A percentile compares a stretch with the other conserved stretches of the same genome.
These are phyloP conservation scores for Drosophila falleni DNA, from an alignment of 2,888 invertebrate species.

Conservation along the genomic window DNA sequence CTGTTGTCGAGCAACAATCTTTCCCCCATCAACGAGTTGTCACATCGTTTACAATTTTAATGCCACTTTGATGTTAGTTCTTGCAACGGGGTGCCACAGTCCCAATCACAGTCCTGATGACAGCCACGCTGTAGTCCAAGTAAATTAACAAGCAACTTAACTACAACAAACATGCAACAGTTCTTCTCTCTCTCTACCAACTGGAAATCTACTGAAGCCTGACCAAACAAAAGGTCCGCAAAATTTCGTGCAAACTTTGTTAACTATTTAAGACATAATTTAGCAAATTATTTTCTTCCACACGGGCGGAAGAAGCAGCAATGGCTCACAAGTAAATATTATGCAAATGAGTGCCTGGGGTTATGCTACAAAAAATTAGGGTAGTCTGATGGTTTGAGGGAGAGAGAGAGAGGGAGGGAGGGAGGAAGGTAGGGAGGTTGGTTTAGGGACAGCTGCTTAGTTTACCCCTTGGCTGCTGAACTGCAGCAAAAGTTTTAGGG, in stretches of 20 bases:
- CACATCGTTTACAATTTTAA: constrained; percentile 55
- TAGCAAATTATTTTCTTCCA: constrained; percentile 79
- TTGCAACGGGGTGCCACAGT: background rate
- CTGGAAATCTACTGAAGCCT: constrained; percentile 24
- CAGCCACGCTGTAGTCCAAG: constrained; percentile 36
- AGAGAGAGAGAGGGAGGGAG: background rate
- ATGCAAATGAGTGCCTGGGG: constrained; percentile 73
- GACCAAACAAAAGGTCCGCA: constrained; percentile 51
- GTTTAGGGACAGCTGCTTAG: constrained; percentile 37
- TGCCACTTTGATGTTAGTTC: constrained; percentile 52
- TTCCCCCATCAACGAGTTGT: constrained; percentile 30
- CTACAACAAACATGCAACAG: constrained; percentile 41
- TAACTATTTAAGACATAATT: constrained; percentile 81
- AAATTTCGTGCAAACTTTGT: constrained; percentile 70
- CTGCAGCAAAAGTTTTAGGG: constrained; percentile 52
- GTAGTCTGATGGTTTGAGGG: background rate
- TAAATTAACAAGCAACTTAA: constrained; percentile 61
- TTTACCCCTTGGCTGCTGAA: constrained; percentile 32
- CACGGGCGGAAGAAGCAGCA: constrained; percentile 23
- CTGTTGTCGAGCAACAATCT: constrained; percentile 4
- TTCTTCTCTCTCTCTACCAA: constrained; percentile 23
- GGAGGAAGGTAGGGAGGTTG: background rate
- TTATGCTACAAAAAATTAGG: constrained; percentile 20
- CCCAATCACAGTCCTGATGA: constrained; percentile 23
- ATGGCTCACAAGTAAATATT: constrained; percentile 72